Evolutionary conservation across 2,797 vertebrate genomes (phyloP), one percentile per base, ranked within the genome.

Genomic region (Manis pentadactyla): DNA sequence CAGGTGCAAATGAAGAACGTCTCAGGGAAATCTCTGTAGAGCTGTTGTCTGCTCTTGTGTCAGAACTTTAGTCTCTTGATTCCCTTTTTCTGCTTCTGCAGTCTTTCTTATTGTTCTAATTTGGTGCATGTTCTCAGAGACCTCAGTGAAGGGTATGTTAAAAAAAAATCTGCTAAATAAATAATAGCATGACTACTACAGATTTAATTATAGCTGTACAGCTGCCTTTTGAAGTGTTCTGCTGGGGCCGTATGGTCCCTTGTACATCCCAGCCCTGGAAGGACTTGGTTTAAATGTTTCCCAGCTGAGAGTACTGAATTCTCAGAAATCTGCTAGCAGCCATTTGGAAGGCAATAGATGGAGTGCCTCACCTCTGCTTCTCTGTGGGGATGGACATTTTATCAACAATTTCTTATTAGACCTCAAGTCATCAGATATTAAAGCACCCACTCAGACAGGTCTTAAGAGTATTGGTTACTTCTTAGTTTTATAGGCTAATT

Each of bases 121-220:
- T 96, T 97, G 85, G 90, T 95, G 31, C 85, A 63, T 97, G 92
- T 97, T 97, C 95, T 94, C 92, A 94, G 95, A 97, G 93, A 94
- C 94, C 95, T 97, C 73, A 49, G 94, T 63, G 68, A 93, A 95
- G 92, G 81, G 83, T 97, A 96, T 64, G 14, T 95, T 79, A 46
- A 49, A 90, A 96, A 74, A 94, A 95, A 96, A 69, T 84, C 89
- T 95, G 89, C 96, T 96, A 90, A 97, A 92, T 96, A 97, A 97
- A 96, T 97, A 97, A 96, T 97, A 95, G 89, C 89, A 85, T 92
- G 94, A 96, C 94, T 97, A 95, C 95, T 97, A 97, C 88, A 95
- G 97, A 94, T 97, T 98, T 95, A 96, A 96, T 98, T 96, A 97
- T 94, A 97, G 96, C 90, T 14, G 23, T 71, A 49, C 88, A 92